Percentiles rank a stretch among this genome's conserved stretches.
These are phyloP conservation scores for Drosophila heteroneura DNA, from an alignment of 2,888 invertebrate species.

Conservation along the genomic window DNA sequence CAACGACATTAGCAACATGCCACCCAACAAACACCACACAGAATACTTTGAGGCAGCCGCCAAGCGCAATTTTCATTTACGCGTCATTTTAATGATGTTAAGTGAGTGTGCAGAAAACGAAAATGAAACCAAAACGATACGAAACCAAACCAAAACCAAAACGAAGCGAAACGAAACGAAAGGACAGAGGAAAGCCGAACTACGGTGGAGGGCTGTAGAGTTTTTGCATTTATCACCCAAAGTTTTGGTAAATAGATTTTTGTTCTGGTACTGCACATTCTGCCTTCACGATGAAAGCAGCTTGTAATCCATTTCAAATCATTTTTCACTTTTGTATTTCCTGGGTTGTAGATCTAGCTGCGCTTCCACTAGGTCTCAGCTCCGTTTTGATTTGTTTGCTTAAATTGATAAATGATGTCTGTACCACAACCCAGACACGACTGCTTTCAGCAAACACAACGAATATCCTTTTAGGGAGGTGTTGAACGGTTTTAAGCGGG, in stretches of 20 bases:
- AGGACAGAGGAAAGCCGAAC: background rate
- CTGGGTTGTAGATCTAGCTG: constrained; percentile 5
- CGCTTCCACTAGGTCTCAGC: constrained; percentile 38
- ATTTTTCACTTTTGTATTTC: constrained; percentile 76
- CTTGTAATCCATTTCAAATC: constrained; percentile 77
- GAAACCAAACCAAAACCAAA: constrained; percentile 1
- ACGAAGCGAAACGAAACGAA: background rate
- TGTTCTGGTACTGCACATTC: constrained; percentile 36
- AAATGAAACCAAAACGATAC: constrained; percentile 47
- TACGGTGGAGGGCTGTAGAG: background rate
- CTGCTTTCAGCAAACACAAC: constrained; percentile 31
- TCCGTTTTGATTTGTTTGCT: constrained; percentile 75
- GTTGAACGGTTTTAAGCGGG: constrained; percentile 20
- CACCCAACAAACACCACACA: constrained; percentile 42
- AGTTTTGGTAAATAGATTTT: constrained; percentile 76
- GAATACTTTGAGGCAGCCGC: constrained; percentile 53
- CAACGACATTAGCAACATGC: constrained; percentile 68
- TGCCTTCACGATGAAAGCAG: constrained; percentile 65
- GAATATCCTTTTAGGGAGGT: constrained; percentile 27
- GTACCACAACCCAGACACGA: constrained; percentile 68
- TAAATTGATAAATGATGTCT: constrained; percentile 76
- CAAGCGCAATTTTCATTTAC: constrained; percentile 76
- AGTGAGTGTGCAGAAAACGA: constrained; percentile 79
- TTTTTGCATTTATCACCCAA: constrained; percentile 69
- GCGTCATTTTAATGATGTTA: constrained; percentile 81